Base-by-base conservation (phyloP, 1,140 invertebrate species). In the Calephelis nemesis region DNA sequence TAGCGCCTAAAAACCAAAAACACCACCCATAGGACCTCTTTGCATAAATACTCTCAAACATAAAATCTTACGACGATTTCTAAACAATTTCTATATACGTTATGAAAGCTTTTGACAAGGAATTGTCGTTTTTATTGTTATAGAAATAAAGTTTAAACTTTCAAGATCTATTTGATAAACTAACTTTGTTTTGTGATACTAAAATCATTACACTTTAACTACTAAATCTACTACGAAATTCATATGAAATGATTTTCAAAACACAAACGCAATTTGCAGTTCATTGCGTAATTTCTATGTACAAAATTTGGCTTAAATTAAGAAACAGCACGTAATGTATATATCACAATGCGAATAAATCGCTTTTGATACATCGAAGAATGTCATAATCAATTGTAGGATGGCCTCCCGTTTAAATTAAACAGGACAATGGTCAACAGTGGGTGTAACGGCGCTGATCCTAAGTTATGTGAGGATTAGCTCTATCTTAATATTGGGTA, bases 381-480 rank as follows among this genome's bases (percentile, higher is more conserved):
- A 47, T 68, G 45, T 47, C 60, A 71, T 65, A 79, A 77, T 82
- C 75, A 82, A 82, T 82, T 80, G 76, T 73, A 70, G 71, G 75
- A 70, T 70, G 70, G 70, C 76, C 73, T 72, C 74, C 81, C 79
- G 85, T 91, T 91, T 89, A 89, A 91, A 85, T 91, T 91, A 89
- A 89, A 88, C 82, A 79, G 88, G 88, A 91, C 88, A 91, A 89
- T 88, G 88, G 88, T 91, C 88, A 88, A 82, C 81, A 79, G 81
- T 74, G 76, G 74, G 70, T 77, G 63, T 84, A 83, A 86, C 81
- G 75, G 76, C 76, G 74, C 80, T 82, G 76, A 89, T 85, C 87
- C 88, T 91, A 90, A 91, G 88, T 91, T 91, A 91, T 90, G 88
- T 79, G 76, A 76, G 83, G 88, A 91, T 91, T 91, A 91, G 84